These are phyloP conservation scores for Polymixis lichenea DNA, from an alignment of 2,888 invertebrate genomes.

Conservation along the genomic window DNA sequence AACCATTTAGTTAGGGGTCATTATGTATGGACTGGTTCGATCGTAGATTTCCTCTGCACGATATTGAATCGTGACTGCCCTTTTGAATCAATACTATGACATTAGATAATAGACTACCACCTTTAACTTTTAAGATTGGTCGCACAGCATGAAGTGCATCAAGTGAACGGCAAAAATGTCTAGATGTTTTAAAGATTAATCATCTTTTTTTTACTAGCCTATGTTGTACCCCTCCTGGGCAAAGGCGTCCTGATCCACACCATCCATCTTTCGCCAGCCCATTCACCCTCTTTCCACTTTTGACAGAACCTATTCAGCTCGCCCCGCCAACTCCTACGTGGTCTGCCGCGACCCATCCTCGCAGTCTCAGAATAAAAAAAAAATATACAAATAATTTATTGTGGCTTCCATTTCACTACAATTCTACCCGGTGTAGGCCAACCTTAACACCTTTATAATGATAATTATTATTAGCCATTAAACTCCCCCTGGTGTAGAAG, in stretches of 20 bases:
- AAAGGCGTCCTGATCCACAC: neutral
- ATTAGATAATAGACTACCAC: neutral
- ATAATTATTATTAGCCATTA: too few relatives aligned
- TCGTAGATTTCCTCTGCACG: constrained; percentile 6
- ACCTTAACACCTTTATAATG: neutral
- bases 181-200: neutral
- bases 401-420: too few relatives aligned
- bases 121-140: neutral
- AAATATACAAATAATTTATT: too few relatives aligned
- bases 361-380: too few relatives aligned
- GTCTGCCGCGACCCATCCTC: too few relatives aligned
- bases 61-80: constrained; percentile 15
- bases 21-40: constrained; percentile 1
- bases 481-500: too few relatives aligned
- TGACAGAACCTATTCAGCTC: neutral
- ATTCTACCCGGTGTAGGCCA: neutral
- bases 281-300: neutral
- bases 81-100: constrained; percentile 2
- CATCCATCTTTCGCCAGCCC: neutral
- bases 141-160: neutral
- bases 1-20: neutral
- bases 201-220: neutral
- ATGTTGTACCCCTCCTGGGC: too few relatives aligned
- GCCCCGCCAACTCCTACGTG: too few relatives aligned
- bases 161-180: neutral